A percentile compares a stretch with the other conserved stretches of the same genome.
Evolutionary conservation across 2,888 invertebrate species (phyloP).

Genomic region (Callinectes sapidus): DNA sequence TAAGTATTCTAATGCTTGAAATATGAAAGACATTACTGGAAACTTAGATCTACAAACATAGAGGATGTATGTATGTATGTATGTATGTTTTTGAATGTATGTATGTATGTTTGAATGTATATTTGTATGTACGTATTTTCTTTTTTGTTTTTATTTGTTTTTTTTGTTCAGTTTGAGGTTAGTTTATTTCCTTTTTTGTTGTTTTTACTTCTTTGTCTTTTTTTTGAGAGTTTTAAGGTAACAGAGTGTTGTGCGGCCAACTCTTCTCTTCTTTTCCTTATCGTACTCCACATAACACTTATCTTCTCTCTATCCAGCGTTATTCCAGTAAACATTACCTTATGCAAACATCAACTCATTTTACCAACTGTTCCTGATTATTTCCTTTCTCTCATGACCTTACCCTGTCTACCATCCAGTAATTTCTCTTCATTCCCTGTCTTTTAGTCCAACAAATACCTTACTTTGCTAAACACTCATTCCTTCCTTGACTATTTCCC

Average conservation of each 20-base stretch:
- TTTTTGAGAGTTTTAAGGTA: background rate
- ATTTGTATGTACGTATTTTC: background rate
- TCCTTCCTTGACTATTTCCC: no score
- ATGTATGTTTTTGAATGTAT: background rate
- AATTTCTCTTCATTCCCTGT: background rate
- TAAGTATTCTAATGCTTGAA: constrained; percentile 29
- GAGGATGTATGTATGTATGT: background rate
- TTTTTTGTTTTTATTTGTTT: background rate
- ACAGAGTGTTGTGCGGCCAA: background rate
- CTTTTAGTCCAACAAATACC: no score
- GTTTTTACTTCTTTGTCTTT: background rate
- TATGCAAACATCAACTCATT: no score
- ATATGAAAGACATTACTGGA: constrained; percentile 28
- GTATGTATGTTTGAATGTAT: background rate
- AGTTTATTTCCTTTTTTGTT: background rate
- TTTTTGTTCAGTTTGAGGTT: background rate
- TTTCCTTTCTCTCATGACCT: no score
- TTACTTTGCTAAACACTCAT: no score
- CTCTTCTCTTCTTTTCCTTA: no score
- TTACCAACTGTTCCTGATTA: no score
- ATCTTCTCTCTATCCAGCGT: no score
- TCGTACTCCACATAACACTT: no score
- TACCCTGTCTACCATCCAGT: no score
- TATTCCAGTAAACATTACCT: no score
- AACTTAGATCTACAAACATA: constrained; percentile 7